Conservation (phyloP, 2,888 invertebrate genomes). For the Hartigia nigra region DNA sequence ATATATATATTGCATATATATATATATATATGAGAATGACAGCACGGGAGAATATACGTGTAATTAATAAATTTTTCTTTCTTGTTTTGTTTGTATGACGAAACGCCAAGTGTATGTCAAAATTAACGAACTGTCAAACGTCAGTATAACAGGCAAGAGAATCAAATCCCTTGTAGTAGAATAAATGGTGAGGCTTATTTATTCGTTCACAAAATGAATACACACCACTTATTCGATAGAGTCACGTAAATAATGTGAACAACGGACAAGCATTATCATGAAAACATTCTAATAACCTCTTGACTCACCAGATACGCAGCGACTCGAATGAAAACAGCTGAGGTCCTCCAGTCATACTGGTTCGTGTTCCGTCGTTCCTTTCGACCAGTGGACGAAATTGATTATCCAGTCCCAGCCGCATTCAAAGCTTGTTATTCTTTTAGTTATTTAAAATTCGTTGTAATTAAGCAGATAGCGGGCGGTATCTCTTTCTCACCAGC, state of each 20-base stretch:
- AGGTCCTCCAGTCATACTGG: slow-evolving; percentile 56
- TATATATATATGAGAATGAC: not conserved
- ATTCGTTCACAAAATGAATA: not conserved
- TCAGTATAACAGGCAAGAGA: not conserved
- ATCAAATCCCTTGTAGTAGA: not conserved
- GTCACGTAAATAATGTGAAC: not conserved
- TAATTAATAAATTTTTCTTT: not conserved
- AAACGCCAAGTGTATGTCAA: not conserved
- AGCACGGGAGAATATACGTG: not conserved
- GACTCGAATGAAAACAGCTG: slow-evolving; percentile 58
- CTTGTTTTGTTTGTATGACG: not conserved
- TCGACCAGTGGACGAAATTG: slow-evolving; percentile 14
- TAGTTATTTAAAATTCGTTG: not conserved
- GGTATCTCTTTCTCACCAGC: not conserved
- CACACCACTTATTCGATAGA: not conserved
- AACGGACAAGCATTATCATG: slow-evolving; percentile 20
- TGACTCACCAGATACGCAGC: slow-evolving; percentile 57
- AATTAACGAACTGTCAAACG: not conserved
- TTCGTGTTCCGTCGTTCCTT: slow-evolving; percentile 44
- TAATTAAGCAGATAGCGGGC: not conserved
- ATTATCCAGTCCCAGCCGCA: not conserved
- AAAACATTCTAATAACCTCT: slow-evolving; percentile 37
- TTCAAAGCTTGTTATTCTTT: not conserved
- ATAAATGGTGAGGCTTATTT: not conserved
- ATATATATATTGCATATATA: not conserved